Evolutionary conservation across 2,888 invertebrate species (phyloP).

Genomic region (Keiferia lycopersicella): DNA sequence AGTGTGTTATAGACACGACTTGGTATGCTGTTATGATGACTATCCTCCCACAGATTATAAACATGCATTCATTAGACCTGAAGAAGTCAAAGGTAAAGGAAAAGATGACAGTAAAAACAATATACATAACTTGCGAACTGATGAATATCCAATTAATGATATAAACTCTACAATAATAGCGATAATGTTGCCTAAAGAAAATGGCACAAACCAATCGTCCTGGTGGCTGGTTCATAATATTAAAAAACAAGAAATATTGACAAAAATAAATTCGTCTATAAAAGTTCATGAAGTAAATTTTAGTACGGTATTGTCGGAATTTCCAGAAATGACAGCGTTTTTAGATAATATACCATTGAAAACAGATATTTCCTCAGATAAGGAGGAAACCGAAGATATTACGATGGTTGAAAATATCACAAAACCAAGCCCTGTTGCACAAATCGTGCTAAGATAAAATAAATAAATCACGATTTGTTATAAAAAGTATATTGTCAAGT

Average conservation of each 20-base stretch:
- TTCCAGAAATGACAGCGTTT: neutral
- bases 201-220: neutral
- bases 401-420: no score
- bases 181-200: neutral
- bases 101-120: neutral
- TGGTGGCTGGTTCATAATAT: neutral
- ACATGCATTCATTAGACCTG: neutral
- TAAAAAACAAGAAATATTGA: neutral
- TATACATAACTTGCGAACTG: no score
- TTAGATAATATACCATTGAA: neutral
- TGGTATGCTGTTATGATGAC: constrained; percentile 62
- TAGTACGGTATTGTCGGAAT: neutral
- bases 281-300: neutral
- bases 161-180: neutral
- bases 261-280: neutral
- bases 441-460: no score
- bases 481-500: no score
- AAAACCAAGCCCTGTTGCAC: no score
- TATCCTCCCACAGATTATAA: neutral
- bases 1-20: constrained; percentile 50
- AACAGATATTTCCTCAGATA: neutral
- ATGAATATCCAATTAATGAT: no score
- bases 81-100: neutral
- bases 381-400: no score
- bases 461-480: no score